Conservation (phyloP, 1,140 invertebrate species). For the Melanaphis sacchari region DNA sequence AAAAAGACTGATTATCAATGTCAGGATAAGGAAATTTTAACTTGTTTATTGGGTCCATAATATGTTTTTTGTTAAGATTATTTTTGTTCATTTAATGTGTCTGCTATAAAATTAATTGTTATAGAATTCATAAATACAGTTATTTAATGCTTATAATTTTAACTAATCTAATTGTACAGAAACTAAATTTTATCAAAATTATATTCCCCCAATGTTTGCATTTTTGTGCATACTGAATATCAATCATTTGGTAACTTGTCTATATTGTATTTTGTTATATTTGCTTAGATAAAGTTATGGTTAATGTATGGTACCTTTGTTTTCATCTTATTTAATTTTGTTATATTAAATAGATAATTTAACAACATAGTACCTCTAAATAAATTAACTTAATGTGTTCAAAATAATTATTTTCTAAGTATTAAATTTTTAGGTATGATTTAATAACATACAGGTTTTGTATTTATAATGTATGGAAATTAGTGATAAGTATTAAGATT, state of each 20-base stretch:
- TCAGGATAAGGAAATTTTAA: not conserved
- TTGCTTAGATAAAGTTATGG: not conserved
- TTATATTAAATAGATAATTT: not conserved
- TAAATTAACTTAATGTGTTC: not conserved
- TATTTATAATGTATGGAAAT: not conserved
- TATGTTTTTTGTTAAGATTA: constrained; percentile 6
- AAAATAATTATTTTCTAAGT: constrained; percentile 12
- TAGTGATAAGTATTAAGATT: not conserved
- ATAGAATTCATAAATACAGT: not conserved
- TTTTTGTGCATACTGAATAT: not conserved
- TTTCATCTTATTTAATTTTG: not conserved
- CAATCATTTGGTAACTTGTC: not conserved
- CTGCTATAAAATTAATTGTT: not conserved
- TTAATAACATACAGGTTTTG: not conserved
- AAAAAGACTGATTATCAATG: not conserved
- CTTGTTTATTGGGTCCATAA: not conserved
- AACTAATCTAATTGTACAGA: not conserved
- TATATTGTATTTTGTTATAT: not conserved
- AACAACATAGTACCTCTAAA: not conserved
- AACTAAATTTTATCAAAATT: not conserved
- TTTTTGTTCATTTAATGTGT: not conserved
- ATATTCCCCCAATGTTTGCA: constrained; percentile 5
- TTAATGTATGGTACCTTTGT: not conserved
- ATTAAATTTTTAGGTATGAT: not conserved
- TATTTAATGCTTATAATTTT: not conserved